A percentile compares a stretch with the other conserved stretches of the same genome.
Evolutionary conservation across 2,888 invertebrate genomes (phyloP).

Genomic region (Tetragonisca angustula): DNA sequence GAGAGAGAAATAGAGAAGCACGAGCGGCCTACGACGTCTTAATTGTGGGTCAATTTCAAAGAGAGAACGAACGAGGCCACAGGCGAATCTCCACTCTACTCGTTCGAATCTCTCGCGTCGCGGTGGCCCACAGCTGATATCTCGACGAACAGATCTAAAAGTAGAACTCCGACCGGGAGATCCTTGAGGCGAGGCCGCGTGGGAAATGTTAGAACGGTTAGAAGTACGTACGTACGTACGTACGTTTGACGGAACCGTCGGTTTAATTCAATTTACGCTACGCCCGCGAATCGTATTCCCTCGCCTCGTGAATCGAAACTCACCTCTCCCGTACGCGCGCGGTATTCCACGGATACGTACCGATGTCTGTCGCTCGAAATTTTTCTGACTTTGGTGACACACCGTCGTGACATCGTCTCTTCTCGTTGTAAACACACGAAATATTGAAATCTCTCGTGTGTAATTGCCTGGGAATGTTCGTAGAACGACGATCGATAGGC

Average conservation of each 20-base stretch:
- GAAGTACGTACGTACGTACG: background rate
- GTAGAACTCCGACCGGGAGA: slow-evolving; percentile 67
- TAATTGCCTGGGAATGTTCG: slow-evolving; percentile 8
- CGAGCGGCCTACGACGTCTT: slow-evolving; percentile 26
- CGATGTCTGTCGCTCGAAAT: slow-evolving; percentile 27
- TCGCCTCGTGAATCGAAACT: slow-evolving; percentile 45
- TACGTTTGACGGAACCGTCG: slow-evolving; percentile 39
- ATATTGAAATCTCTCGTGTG: background rate
- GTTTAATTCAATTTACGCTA: slow-evolving; percentile 61
- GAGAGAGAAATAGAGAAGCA: background rate
- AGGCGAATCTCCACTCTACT: background rate
- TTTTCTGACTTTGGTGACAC: background rate
- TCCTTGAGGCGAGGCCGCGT: slow-evolving; percentile 62
- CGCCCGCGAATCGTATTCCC: background rate
- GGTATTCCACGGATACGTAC: background rate
- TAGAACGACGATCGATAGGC: background rate
- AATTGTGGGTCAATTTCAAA: slow-evolving; percentile 54
- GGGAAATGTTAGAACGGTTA: slow-evolving; percentile 66
- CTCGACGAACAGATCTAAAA: slow-evolving; percentile 65
- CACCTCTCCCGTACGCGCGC: background rate
- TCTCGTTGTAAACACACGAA: background rate
- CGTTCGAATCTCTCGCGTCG: slow-evolving; percentile 46
- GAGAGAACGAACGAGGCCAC: background rate
- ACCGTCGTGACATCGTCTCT: background rate
- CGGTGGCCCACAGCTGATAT: slow-evolving; percentile 51